Conservation (phyloP, 2,797 vertebrate species). For the Antennarius maculatus region DNA sequence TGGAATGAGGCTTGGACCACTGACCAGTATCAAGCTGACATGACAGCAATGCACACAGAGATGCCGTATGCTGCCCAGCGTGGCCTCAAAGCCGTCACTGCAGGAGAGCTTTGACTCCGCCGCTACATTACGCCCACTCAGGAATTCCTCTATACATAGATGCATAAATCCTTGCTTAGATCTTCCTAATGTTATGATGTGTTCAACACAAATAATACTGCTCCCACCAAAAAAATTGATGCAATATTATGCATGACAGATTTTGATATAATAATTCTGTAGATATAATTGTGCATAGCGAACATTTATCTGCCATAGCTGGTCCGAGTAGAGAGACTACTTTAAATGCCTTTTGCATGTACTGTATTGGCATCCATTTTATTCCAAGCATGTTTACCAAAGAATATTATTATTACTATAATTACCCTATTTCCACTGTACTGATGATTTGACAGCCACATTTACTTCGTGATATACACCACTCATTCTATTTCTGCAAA, state of each 20-base stretch:
- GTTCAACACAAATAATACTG: neutral
- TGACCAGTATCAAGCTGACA: constrained; percentile 69
- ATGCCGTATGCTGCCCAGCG: constrained; percentile 67
- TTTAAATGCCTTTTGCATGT: no score
- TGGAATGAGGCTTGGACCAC: constrained; percentile 61
- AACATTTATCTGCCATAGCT: neutral
- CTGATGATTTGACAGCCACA: no score
- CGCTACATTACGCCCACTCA: constrained; percentile 15
- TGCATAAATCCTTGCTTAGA: constrained; percentile 1
- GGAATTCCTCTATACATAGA: constrained; percentile 28
- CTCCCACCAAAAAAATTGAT: neutral
- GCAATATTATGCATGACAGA: neutral
- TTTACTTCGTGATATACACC: no score
- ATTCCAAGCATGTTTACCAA: no score
- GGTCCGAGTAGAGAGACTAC: neutral
- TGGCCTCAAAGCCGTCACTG: constrained; percentile 50
- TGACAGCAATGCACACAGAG: constrained; percentile 61
- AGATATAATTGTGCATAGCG: no score
- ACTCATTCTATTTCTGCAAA: no score
- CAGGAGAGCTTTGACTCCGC: constrained; percentile 41
- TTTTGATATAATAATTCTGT: neutral
- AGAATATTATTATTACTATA: no score
- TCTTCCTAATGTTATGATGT: constrained; percentile 7
- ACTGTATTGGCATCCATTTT: no score
- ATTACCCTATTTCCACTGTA: no score